Percentiles rank a stretch among this genome's conserved stretches.
These are phyloP conservation scores for Diceros bicornis DNA, from an alignment of 2,797 vertebrate species.

Conservation along the genomic window DNA sequence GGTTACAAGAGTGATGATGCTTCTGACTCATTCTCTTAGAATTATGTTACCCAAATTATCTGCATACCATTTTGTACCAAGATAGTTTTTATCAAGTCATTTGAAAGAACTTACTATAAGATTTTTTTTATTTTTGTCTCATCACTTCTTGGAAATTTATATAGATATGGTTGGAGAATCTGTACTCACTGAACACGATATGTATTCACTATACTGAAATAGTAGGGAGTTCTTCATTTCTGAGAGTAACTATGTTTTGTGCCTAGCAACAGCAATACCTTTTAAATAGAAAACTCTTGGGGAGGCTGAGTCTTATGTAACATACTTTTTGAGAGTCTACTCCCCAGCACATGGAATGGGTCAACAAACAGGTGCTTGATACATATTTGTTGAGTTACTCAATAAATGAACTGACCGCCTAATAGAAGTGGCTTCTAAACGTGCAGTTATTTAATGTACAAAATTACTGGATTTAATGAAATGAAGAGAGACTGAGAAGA, in stretches of 20 bases:
- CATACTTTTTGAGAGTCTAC: background rate
- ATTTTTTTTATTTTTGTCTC: background rate
- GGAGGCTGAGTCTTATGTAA: background rate
- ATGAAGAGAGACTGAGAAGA: constrained; percentile 5
- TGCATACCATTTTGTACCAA: constrained; percentile 22
- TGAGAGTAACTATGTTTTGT: background rate
- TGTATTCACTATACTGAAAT: background rate
- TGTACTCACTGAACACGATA: background rate
- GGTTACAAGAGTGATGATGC: constrained; percentile 86
- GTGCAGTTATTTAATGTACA: background rate
- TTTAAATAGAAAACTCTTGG: background rate
- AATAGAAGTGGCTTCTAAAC: constrained; percentile 24
- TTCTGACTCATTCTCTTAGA: constrained; percentile 78
- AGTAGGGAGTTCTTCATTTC: constrained; percentile 9
- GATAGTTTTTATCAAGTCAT: constrained; percentile 32
- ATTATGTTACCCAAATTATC: constrained; percentile 39
- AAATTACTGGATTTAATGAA: background rate
- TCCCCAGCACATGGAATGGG: background rate
- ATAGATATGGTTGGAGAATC: constrained; percentile 20
- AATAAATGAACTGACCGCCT: constrained; percentile 4
- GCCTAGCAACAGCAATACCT: background rate
- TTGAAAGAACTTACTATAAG: constrained; percentile 58
- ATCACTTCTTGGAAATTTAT: constrained; percentile 59
- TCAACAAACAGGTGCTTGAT: constrained; percentile 9
- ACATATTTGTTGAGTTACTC: constrained; percentile 54